Percentiles rank a stretch among this genome's conserved stretches.
Conservation (phyloP, 2,113 vertebrate genomes). For the Ptilorrhoa leucosticta region DNA sequence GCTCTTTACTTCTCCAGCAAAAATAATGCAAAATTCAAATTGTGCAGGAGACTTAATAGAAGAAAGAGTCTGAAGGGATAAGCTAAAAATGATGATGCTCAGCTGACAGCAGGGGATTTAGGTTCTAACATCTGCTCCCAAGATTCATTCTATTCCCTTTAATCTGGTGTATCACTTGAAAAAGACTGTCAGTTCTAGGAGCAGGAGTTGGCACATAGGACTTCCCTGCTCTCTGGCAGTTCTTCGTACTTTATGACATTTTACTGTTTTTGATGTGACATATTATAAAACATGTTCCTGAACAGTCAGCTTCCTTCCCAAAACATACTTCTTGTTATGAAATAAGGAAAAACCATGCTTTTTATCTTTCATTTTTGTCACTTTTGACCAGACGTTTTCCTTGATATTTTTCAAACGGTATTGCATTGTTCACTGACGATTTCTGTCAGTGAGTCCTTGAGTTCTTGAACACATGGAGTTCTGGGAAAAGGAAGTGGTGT, state of each 20-base stretch:
- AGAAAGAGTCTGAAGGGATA: neutral
- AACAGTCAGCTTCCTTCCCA: neutral
- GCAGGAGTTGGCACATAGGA: neutral
- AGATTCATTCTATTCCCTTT: conserved; percentile 10
- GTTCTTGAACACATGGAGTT: neutral
- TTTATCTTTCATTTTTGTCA: neutral
- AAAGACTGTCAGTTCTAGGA: conserved; percentile 17
- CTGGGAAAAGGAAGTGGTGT: neutral
- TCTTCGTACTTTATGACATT: neutral
- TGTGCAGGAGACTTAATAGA: neutral
- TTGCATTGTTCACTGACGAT: neutral
- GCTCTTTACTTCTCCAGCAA: neutral
- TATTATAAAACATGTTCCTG: conserved; percentile 20
- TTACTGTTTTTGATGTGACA: conserved; percentile 18
- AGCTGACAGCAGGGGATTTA: neutral
- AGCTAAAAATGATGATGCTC: neutral
- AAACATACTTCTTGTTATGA: neutral
- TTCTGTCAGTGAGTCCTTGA: neutral
- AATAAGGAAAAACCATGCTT: neutral
- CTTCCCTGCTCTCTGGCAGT: conserved; percentile 16
- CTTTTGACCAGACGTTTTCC: neutral
- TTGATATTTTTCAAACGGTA: neutral
- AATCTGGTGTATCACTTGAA: neutral
- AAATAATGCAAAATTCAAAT: neutral
- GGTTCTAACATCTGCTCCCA: conserved; percentile 18